phyloP scores from a whole-genome alignment of 2,113 vertebrate genomes.

The Psephotus haematonotus region DNA sequence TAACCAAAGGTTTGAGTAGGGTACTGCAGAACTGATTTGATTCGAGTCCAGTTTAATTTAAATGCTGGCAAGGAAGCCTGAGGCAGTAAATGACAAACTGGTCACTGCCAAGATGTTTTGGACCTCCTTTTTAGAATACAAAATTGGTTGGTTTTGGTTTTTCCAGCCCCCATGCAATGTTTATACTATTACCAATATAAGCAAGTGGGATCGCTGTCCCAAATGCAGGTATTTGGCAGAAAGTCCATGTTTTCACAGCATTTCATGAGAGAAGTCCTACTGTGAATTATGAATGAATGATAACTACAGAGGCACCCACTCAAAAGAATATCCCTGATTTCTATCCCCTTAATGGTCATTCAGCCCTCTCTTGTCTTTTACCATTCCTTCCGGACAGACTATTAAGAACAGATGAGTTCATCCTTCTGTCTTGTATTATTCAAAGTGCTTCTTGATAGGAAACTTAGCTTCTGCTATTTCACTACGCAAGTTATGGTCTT shows the following conservation, averaged over 20 bases:
- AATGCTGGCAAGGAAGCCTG: constrained; percentile 63
- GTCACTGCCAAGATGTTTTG: constrained; percentile 66
- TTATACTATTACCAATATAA: constrained; percentile 1
- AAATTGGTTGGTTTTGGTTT: constrained; percentile 23
- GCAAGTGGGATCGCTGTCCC: neutral
- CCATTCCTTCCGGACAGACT: neutral
- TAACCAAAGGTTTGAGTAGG: constrained; percentile 58
- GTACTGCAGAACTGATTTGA: constrained; percentile 56
- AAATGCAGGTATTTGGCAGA: neutral
- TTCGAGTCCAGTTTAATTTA: constrained; percentile 65
- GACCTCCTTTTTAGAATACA: constrained; percentile 27
- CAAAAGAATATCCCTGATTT: neutral
- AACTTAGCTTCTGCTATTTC: neutral
- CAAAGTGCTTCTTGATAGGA: neutral
- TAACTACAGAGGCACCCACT: neutral
- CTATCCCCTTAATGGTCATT: neutral
- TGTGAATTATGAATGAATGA: constrained; percentile 7
- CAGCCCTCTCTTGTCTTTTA: neutral
- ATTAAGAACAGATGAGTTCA: neutral
- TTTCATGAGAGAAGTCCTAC: neutral
- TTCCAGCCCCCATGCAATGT: neutral
- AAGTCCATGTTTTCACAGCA: neutral
- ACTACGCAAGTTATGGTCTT: neutral
- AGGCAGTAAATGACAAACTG: constrained; percentile 37
- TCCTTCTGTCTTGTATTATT: neutral